Percentiles rank a stretch among this genome's conserved stretches.
Conservation (phyloP, 2,888 invertebrate species). For the Epistrophe grossulariae region DNA sequence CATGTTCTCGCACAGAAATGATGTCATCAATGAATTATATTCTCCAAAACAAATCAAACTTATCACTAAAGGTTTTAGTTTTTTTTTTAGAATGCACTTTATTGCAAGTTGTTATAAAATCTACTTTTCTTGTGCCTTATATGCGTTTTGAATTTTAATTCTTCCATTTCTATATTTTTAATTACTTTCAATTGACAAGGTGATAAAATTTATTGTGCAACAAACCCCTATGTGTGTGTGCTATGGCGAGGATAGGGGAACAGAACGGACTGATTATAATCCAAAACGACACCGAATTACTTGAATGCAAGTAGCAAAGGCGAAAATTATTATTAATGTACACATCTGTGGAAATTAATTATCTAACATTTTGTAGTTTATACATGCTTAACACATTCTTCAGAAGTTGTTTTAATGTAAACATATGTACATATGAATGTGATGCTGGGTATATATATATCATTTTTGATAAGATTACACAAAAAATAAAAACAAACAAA, state of each 20-base stretch:
- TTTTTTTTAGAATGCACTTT: neutral
- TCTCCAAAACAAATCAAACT: neutral
- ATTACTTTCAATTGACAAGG: conserved; percentile 52
- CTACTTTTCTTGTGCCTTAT: neutral
- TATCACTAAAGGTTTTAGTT: neutral
- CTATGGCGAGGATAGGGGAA: neutral
- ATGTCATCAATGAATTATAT: neutral
- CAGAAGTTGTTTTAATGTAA: neutral
- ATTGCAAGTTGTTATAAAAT: neutral
- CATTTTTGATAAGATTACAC: neutral
- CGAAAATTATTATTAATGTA: conserved; percentile 8
- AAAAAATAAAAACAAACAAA: neutral
- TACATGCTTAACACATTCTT: neutral
- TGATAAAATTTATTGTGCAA: conserved; percentile 50
- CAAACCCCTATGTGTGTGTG: conserved; percentile 4
- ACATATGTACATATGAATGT: neutral
- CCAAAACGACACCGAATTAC: conserved; percentile 26
- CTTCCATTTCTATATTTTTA: conserved; percentile 25
- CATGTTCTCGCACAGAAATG: neutral
- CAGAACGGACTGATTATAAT: conserved; percentile 13
- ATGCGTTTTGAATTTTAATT: conserved; percentile 31
- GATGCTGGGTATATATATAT: conserved; percentile 2
- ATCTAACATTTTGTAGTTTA: conserved; percentile 13
- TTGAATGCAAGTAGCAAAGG: conserved; percentile 40
- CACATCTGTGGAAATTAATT: conserved; percentile 10